Base-by-base conservation (phyloP, 2,113 vertebrate species). In the Phaethon lepturus region DNA sequence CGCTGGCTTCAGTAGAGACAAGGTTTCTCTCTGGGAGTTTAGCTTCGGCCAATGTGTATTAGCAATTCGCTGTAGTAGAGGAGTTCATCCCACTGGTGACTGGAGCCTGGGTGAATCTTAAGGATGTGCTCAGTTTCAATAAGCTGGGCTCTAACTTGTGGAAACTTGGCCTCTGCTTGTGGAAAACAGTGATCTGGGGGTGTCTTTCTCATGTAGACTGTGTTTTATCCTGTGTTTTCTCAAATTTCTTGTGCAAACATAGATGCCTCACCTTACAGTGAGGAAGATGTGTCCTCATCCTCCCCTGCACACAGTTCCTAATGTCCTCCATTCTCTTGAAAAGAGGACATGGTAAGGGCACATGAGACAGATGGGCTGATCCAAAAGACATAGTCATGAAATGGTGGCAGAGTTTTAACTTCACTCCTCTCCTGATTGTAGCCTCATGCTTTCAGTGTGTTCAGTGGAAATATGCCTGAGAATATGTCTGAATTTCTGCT, bases 401-500 rank as follows among this genome's bases (percentile, higher is more conserved):
- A 85, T 25, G 17, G 24, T 72, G 58, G 13, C 58, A 66, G 56
- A 56, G 29, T 78, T 91, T 84, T 91, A 22, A 64, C 26, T 84
- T 94, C 26, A 10, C 12, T 90, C 25, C 28, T 87, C 13, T 67
- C 31, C 33, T 86, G 68, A 68, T 38, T 2, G 1, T 42, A 49
- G 42, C 86, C 80, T 81, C 23, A 31, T 1, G 5, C 71, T 94
- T 95, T 81, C 73, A 69, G 33, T 31, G n/a, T 73, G 33, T 84
- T 81, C 52, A 60, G 64, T 88, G 40, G 58, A 91, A 94, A 94
- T 73, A 72, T 45, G 60, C 49, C 86, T 75, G 42, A 83, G 72
- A 85, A 81, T 69, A 53, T 68, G 58, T 79, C 88, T 95, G 73
- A 91, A 92, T 85, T 95, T 87, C 69, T 95, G 80, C 84, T 90